A percentile compares a stretch with the other conserved stretches of the same genome.
phyloP scores from a whole-genome alignment of 2,888 invertebrate genomes.

The Eupithecia subumbrata region DNA sequence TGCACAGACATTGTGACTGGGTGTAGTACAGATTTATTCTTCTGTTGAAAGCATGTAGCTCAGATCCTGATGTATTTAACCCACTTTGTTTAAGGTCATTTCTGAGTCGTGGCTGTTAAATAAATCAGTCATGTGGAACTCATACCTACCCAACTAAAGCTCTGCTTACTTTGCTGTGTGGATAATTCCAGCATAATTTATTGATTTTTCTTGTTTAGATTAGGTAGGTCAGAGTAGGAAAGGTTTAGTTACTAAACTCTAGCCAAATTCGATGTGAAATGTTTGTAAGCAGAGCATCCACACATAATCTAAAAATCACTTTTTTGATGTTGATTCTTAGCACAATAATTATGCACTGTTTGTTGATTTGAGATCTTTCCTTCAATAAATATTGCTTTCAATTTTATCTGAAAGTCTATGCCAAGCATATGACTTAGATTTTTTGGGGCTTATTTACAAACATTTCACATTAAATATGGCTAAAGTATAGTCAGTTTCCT shows the following conservation, averaged over 20 bases:
- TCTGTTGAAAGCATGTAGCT: background rate
- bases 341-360: background rate
- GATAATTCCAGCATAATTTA: no score
- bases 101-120: background rate
- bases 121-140: background rate
- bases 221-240: background rate
- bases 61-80: background rate
- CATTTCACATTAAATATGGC: background rate
- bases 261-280: background rate
- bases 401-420: no score
- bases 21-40: background rate
- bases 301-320: no score
- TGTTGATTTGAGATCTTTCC: background rate
- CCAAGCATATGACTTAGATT: no score
- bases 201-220: background rate
- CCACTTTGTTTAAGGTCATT: background rate
- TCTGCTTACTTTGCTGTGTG: background rate
- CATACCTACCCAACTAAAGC: background rate
- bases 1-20: no score
- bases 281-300: background rate
- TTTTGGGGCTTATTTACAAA: background rate
- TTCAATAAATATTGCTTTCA: no score
- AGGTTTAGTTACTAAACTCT: background rate
- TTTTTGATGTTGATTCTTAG: background rate
- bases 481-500: background rate